Evolutionary conservation across 2,888 invertebrate species (phyloP).

Genomic region (Perdita meconis): DNA sequence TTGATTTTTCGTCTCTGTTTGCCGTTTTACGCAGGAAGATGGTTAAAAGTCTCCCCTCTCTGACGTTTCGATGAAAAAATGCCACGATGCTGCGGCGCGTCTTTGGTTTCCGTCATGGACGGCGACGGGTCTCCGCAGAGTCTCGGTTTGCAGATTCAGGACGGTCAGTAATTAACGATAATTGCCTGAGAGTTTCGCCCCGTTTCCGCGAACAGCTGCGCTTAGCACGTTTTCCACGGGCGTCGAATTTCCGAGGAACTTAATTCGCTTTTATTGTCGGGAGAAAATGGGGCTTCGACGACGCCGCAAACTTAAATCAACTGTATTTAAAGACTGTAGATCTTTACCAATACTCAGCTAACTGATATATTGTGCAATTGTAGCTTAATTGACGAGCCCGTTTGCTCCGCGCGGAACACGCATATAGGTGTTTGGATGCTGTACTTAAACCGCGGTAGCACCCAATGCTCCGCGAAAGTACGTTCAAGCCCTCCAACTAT

Average conservation of each 20-base stretch:
- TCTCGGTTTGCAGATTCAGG: constrained; percentile 77
- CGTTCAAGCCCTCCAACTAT: not conserved
- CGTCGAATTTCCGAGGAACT: not conserved
- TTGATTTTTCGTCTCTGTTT: no score
- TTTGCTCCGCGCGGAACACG: not conserved
- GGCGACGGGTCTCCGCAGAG: constrained; percentile 74
- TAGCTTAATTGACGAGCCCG: no score
- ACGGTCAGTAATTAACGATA: constrained; percentile 78
- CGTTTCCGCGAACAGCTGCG: constrained; percentile 7
- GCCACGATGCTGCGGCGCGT: constrained; percentile 80
- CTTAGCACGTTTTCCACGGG: not conserved
- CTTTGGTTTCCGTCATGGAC: constrained; percentile 77
- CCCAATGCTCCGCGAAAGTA: not conserved
- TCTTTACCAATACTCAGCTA: not conserved
- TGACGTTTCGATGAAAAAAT: constrained; percentile 74
- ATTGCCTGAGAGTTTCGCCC: constrained; percentile 63
- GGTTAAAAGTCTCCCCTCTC: constrained; percentile 44
- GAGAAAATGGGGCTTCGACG: not conserved
- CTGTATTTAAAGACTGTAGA: not conserved
- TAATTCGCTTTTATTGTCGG: not conserved
- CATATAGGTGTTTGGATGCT: not conserved
- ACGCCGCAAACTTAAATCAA: not conserved
- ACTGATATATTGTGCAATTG: not conserved
- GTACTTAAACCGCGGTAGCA: not conserved
- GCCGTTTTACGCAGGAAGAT: constrained; percentile 47